A percentile compares a stretch with the other conserved stretches of the same genome.
phyloP scores from a whole-genome alignment of 2,797 vertebrate genomes.

The Decapterus maruadsi region DNA sequence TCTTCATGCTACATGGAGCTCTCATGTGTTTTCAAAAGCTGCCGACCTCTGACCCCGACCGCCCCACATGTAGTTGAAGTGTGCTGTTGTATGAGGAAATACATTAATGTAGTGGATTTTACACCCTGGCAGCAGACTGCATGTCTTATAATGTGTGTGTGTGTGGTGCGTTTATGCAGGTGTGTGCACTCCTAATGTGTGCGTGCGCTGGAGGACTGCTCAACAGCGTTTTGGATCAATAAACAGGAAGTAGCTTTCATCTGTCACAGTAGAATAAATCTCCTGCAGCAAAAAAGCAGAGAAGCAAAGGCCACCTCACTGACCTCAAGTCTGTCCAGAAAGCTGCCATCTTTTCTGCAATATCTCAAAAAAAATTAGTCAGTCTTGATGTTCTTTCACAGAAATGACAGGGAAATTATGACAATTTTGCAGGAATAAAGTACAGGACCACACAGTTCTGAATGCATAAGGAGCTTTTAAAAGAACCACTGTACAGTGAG shows the following conservation, averaged over 20 bases:
- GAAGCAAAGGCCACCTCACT: slow-evolving; percentile 37
- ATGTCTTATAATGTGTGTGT: slow-evolving; percentile 23
- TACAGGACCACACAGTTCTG: background rate
- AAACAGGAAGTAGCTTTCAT: slow-evolving; percentile 73
- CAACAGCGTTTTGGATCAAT: slow-evolving; percentile 65
- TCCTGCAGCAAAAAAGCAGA: slow-evolving; percentile 15
- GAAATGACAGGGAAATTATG: slow-evolving; percentile 13
- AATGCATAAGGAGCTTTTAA: slow-evolving; percentile 9
- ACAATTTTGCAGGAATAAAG: slow-evolving; percentile 10
- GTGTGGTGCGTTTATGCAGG: background rate
- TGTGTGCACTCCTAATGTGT: background rate
- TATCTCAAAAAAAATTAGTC: background rate
- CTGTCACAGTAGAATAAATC: slow-evolving; percentile 51
- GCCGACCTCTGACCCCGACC: slow-evolving; percentile 20
- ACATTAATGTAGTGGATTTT: slow-evolving; percentile 27
- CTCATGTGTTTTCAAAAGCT: slow-evolving; percentile 40
- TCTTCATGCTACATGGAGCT: slow-evolving; percentile 18
- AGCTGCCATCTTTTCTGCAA: slow-evolving; percentile 15
- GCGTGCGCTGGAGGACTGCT: slow-evolving; percentile 1
- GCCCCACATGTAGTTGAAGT: slow-evolving; percentile 22
- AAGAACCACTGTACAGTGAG: slow-evolving; percentile 23
- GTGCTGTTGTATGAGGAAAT: slow-evolving; percentile 9
- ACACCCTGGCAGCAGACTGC: background rate
- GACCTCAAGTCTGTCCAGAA: slow-evolving; percentile 19
- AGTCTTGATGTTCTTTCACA: slow-evolving; percentile 7